These are phyloP conservation scores for Spermophilus dauricus DNA, from an alignment of 2,113 vertebrate genomes.

Conservation along the genomic window DNA sequence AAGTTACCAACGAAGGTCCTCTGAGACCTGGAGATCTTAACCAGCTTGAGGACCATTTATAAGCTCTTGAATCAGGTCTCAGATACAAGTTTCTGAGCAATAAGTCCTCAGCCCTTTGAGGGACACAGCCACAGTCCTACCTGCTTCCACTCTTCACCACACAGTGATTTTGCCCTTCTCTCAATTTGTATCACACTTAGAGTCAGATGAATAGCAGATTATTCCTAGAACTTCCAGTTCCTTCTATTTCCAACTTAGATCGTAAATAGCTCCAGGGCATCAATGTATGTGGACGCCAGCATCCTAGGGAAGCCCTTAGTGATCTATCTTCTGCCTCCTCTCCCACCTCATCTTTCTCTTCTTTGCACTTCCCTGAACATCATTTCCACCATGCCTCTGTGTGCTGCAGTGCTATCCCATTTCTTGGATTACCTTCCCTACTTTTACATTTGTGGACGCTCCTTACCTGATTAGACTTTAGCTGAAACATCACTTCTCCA, in stretches of 20 bases:
- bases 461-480: background rate
- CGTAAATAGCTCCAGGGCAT: background rate
- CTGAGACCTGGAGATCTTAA: background rate
- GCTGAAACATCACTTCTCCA: background rate
- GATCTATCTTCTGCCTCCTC: background rate
- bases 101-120: background rate
- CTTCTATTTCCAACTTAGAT: background rate
- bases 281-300: background rate
- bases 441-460: background rate
- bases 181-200: background rate
- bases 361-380: background rate
- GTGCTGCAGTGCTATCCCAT: no score
- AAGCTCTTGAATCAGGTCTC: background rate
- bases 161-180: background rate
- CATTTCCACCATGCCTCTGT: fast-evolving
- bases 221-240: background rate
- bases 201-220: background rate
- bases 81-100: background rate
- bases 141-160: background rate
- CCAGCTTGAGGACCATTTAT: background rate
- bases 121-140: background rate
- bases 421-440: background rate
- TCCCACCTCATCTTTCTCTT: fast-evolving
- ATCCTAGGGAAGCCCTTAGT: background rate
- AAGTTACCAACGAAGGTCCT: background rate